phyloP scores from a whole-genome alignment of 2,113 vertebrate genomes.

The Marmota flaviventris region DNA sequence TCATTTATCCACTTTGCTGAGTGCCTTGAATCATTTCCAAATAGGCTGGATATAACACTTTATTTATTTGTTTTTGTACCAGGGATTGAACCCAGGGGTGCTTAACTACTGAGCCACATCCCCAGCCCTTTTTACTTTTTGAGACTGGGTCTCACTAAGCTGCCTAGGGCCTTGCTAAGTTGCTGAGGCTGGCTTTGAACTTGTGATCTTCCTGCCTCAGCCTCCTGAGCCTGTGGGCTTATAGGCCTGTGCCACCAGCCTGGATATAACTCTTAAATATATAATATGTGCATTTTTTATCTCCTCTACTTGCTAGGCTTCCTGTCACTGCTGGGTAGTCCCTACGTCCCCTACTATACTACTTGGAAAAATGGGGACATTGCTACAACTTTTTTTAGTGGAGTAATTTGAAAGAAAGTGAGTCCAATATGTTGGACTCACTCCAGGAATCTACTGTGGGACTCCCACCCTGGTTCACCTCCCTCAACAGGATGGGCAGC shows the following conservation, averaged over 20 bases:
- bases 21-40: not conserved
- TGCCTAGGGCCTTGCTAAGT: too few species aligned
- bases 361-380: not conserved
- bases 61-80: not conserved
- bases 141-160: too few species aligned
- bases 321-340: not conserved
- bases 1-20: not conserved
- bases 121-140: too few species aligned
- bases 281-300: not conserved
- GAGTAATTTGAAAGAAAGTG: not conserved
- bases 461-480: not conserved
- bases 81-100: not conserved
- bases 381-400: slow-evolving; percentile 31
- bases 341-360: not conserved
- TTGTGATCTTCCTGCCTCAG: too few species aligned
- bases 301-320: not conserved
- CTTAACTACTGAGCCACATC: not conserved
- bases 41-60: not conserved
- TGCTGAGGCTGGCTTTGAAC: too few species aligned
- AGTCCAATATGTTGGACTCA: not conserved
- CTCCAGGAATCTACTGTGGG: not conserved
- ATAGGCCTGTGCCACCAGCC: too few species aligned
- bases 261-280: too few species aligned
- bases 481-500: not conserved
- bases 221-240: too few species aligned